Base-by-base conservation (phyloP, 2,888 invertebrate species). In the Malthinus flaveolus region DNA sequence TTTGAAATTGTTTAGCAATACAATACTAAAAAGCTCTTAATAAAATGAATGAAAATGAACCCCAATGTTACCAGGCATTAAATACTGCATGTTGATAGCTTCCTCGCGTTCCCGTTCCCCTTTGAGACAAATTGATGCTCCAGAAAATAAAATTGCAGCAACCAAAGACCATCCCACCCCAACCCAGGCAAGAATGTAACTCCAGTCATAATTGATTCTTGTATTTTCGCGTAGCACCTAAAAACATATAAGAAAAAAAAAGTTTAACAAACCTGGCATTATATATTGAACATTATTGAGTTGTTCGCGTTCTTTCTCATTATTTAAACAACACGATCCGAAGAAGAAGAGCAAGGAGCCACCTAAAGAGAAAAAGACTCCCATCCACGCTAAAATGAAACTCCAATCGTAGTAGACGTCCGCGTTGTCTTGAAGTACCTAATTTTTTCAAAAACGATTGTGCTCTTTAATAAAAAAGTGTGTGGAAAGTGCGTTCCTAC, bases 141-240 rank as follows among this genome's bases (percentile, higher is more conserved):
- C 93, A 75, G 93, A 92, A 81, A 95, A 90, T 80, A 95, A 86
- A 79, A 95, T 90, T 82, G 95, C 93, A 73, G 94, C 90, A 79
- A 95, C 83, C 78, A 96, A 86, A 75, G 93, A 88, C 82, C 93
- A 90, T 73, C 90, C 94, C 77, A 96, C 94, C 81, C 95, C 95
- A 82, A 94, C 91, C 96, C 96, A 97, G 80, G 95, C 93, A 78
- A 95, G 88, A 85, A 95, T 90, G 85, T 96, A 97, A 73, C 95
- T 95, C 95, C 95, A 97, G 82, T 95, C 95, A 84, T 95, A 96
- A 83, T 87, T 87, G 76, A 90, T 85, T 83, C 89, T 86, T 71
- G 90, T 86, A 82, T 90, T 89, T 79, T 92, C 91, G 81, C 89
- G 88, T 79, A 93, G 87, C 80, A 91, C 89, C 93, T 93, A 84